Base-by-base conservation (phyloP, 2,797 vertebrate species). In the Petrocephalus schoutedeni region DNA sequence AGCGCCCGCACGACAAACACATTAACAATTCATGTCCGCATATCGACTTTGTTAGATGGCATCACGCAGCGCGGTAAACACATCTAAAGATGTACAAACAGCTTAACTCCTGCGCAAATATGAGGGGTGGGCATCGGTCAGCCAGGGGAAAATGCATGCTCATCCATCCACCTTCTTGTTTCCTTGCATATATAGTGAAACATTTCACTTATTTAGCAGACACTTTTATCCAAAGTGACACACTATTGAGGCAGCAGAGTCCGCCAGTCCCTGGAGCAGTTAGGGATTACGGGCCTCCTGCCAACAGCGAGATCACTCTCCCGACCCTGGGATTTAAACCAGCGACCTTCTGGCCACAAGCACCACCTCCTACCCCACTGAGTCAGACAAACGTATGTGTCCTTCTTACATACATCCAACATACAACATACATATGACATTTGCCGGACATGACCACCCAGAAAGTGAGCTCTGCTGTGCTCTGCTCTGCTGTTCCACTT, bases 41-140 rank as follows among this genome's bases (percentile, higher is more conserved):
- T 51, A 53, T 56, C 28, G 51, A 58, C 51, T 57, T n/a, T 36
- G 21, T n/a, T 9, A 12, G 53, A 21, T 1, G 23, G 83, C 28
- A 57, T 51, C 7, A 14, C 23, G 1, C 54, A 8, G 14, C n/a
- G 16, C 0, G 14, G 23, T 85, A 58, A 85, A 32, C 21, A 56
- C 83, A 56, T 51, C 12, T 54, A 83, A 83, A 83, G 51, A 83
- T 83, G n/a, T 53, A 83, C n/a, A 51, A 83, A 51, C 80, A 21
- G 23, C 41, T 82, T 82, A 82, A 77, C 71, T 77, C 71, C 32
- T 8, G 71, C 2, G 5, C 28, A 2, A 71, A 71, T 36, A 36
- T 51, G 49, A 0, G 36, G 36, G 16, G 16, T 45, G 41, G 16
- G 16, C 71, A 45, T 77, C 71, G 36, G 5, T 77, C 19, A 77